phyloP scores from a whole-genome alignment of 2,888 invertebrate species.

The Caenorhabditis sp. region DNA sequence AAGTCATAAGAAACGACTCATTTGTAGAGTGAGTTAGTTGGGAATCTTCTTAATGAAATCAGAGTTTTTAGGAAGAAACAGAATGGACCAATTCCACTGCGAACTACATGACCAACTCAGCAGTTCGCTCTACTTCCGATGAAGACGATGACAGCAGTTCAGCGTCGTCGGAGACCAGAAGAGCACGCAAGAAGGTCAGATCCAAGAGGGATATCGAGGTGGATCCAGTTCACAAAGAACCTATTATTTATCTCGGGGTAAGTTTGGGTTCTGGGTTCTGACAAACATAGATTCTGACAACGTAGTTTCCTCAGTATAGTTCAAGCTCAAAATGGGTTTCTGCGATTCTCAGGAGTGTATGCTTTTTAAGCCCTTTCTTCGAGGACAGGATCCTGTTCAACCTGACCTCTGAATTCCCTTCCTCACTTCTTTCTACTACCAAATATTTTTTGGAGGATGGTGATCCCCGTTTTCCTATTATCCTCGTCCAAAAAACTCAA shows the following conservation, averaged over 20 bases:
- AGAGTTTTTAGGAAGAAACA: conserved; percentile 68
- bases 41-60: background rate
- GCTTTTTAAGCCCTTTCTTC: too few relatives aligned
- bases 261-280: background rate
- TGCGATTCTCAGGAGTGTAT: too few relatives aligned
- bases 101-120: conserved; percentile 52
- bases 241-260: conserved; percentile 74
- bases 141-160: conserved; percentile 40
- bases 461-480: conserved; percentile 21
- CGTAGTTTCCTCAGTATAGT: too few relatives aligned
- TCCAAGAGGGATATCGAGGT: conserved; percentile 67
- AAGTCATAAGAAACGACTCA: conserved; percentile 71
- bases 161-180: conserved; percentile 35
- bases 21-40: conserved; percentile 66
- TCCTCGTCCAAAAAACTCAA: background rate
- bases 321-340: too few relatives aligned
- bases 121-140: conserved; percentile 51
- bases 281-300: too few relatives aligned
- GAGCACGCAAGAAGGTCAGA: conserved; percentile 9
- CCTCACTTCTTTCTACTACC: background rate
- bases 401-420: background rate
- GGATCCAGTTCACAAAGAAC: conserved; percentile 72
- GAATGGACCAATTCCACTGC: conserved; percentile 66
- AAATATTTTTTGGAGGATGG: conserved; percentile 2
- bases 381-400: background rate